These are phyloP conservation scores for Sialis fuliginosa DNA, from an alignment of 2,888 invertebrate genomes.

Conservation along the genomic window DNA sequence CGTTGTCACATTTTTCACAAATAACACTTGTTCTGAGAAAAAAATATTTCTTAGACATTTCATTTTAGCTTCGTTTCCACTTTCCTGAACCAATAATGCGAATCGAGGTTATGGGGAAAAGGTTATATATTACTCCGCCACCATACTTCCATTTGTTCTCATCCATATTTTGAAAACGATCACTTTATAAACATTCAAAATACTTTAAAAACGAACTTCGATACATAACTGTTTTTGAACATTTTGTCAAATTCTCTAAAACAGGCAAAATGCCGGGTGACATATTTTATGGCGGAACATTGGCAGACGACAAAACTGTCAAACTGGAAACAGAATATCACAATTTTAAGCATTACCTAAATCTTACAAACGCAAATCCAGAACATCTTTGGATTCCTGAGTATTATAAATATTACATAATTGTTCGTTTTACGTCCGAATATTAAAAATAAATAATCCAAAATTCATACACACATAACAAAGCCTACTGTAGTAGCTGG, in stretches of 20 bases:
- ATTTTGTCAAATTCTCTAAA: neutral
- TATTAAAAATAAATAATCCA: too few relatives aligned
- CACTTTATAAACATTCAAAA: neutral
- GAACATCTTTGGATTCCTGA: too few relatives aligned
- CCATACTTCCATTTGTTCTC: slow-evolving; percentile 14
- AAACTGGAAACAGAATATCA: too few relatives aligned
- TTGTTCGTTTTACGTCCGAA: too few relatives aligned
- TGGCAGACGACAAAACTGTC: neutral
- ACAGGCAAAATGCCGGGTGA: slow-evolving; percentile 6
- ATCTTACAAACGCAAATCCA: too few relatives aligned
- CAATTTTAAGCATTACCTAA: too few relatives aligned
- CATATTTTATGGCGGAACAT: slow-evolving; percentile 4
- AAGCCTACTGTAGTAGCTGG: too few relatives aligned
- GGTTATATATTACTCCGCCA: slow-evolving; percentile 45
- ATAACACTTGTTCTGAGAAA: too few relatives aligned
- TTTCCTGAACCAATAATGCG: slow-evolving; percentile 52
- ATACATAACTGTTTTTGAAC: neutral
- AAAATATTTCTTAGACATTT: too few relatives aligned
- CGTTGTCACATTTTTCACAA: too few relatives aligned
- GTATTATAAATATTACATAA: too few relatives aligned
- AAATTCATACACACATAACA: too few relatives aligned
- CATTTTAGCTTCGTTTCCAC: slow-evolving; percentile 41
- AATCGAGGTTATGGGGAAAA: slow-evolving; percentile 58
- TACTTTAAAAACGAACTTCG: neutral
- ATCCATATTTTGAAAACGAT: neutral